Percentiles rank a stretch among this genome's conserved stretches.
phyloP scores from a whole-genome alignment of 2,888 invertebrate genomes.

The Luperina nickerlii region DNA sequence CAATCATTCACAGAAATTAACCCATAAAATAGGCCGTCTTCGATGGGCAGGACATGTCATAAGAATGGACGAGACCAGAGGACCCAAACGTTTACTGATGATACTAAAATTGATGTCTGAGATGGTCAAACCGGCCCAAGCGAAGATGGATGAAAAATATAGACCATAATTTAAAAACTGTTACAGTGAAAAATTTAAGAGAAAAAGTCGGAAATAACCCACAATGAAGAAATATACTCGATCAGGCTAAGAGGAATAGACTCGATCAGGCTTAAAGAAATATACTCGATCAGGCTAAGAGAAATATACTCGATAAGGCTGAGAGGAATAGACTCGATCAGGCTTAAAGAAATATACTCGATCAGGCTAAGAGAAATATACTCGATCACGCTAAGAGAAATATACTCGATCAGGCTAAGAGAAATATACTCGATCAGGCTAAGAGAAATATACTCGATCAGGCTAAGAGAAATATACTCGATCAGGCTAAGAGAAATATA shows the following conservation, averaged over 20 bases:
- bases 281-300: too few species aligned
- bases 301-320: too few species aligned
- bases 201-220: background rate
- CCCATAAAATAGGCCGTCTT: background rate
- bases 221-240: background rate
- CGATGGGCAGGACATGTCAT: too few species aligned
- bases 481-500: too few species aligned
- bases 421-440: background rate
- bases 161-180: background rate
- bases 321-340: too few species aligned
- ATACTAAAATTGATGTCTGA: background rate
- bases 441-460: too few species aligned
- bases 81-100: background rate
- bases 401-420: background rate
- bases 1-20: slow-evolving; percentile 4
- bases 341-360: too few species aligned
- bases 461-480: too few species aligned
- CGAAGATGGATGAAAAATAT: background rate
- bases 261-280: too few species aligned
- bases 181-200: background rate
- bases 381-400: too few species aligned
- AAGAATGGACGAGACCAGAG: background rate
- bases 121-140: background rate
- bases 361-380: too few species aligned
- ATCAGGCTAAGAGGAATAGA: too few species aligned